A percentile compares a stretch with the other conserved stretches of the same genome.
These are phyloP conservation scores for Drosophila jambulina DNA, from an alignment of 1,140 invertebrate species.

Conservation along the genomic window DNA sequence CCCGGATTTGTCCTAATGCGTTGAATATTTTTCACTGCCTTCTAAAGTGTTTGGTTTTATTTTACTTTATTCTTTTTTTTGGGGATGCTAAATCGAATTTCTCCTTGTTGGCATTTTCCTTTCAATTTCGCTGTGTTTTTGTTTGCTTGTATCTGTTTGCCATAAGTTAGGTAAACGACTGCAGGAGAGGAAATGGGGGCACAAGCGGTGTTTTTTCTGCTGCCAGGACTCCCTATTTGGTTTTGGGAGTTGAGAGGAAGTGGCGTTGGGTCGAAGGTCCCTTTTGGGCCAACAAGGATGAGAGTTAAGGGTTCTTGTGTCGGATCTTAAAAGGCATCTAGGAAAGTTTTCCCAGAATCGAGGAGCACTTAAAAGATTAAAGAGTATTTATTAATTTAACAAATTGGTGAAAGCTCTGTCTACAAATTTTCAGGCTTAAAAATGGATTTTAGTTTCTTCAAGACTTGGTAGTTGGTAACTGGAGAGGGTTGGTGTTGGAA, in stretches of 20 bases:
- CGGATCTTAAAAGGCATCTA: background rate
- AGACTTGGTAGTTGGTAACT: background rate
- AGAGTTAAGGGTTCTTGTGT: slow-evolving; percentile 9
- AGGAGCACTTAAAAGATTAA: slow-evolving; percentile 33
- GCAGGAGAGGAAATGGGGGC: slow-evolving; percentile 43
- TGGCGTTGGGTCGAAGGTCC: slow-evolving; percentile 17
- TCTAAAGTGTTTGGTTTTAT: slow-evolving; percentile 68
- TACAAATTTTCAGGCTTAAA: background rate
- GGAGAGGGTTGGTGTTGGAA: too few relatives aligned
- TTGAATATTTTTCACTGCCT: slow-evolving; percentile 69
- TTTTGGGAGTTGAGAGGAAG: slow-evolving; percentile 25
- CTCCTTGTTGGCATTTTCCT: slow-evolving; percentile 30
- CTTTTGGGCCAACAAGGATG: slow-evolving; percentile 12
- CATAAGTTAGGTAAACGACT: slow-evolving; percentile 54
- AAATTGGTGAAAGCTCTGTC: background rate
- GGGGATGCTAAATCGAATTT: slow-evolving; percentile 73
- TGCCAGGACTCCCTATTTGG: background rate
- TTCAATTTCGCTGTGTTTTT: slow-evolving; percentile 39
- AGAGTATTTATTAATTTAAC: slow-evolving; percentile 21
- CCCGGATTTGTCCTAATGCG: slow-evolving; percentile 80
- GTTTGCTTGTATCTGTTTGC: slow-evolving; percentile 60
- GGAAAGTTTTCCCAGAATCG: slow-evolving; percentile 10
- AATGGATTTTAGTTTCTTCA: background rate
- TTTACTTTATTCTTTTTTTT: slow-evolving; percentile 13
- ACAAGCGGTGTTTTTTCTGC: slow-evolving; percentile 33